Base-by-base conservation (phyloP, 2,113 vertebrate species). In the Cairina moschata region DNA sequence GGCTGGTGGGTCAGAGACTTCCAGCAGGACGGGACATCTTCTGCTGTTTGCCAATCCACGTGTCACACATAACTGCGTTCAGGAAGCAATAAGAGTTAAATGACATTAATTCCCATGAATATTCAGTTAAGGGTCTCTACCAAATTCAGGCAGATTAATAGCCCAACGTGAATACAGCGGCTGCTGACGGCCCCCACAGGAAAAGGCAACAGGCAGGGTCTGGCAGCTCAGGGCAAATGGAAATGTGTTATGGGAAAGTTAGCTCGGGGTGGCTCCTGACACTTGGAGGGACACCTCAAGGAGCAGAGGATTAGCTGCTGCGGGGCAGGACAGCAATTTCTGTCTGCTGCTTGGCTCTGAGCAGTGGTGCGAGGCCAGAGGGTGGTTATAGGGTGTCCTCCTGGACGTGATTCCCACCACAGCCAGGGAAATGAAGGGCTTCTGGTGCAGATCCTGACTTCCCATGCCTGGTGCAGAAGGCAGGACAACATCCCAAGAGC, bases 61-160 rank as follows among this genome's bases (percentile, higher is more conserved):
- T 82, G 82, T 14, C 2, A 48, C 76, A 22, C 8, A 2, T 72
- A 91, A 95, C 93, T 90, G 86, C 12, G 94, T 86, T 90, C 93
- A 90, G 95, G 95, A 96, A 96, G 95, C 90, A 92, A 94, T 66
- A 88, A 92, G 90, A 96, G 91, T 78, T 91, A 96, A 96, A 93
- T 92, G 44, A 88, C 83, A 93, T 95, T 96, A 96, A 97, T 93
- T 95, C 17, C 83, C 62, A 96, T 96, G 95, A 96, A 96, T 96
- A 96, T 96, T 94, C 95, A 96, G 93, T 90, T 90, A 60, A 88
- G 90, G 65, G 72, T 77, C 76, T 78, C 52, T 48, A 95, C 92
- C 86, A 90, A 93, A 93, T 83, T 96, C 60, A 65, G 92, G 92
- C 92, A 92, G 95, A 97, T 96, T 90, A 90, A 96, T 90, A 94